Conservation (phyloP, 2,888 invertebrate genomes). For the Sphinx pinastri region DNA sequence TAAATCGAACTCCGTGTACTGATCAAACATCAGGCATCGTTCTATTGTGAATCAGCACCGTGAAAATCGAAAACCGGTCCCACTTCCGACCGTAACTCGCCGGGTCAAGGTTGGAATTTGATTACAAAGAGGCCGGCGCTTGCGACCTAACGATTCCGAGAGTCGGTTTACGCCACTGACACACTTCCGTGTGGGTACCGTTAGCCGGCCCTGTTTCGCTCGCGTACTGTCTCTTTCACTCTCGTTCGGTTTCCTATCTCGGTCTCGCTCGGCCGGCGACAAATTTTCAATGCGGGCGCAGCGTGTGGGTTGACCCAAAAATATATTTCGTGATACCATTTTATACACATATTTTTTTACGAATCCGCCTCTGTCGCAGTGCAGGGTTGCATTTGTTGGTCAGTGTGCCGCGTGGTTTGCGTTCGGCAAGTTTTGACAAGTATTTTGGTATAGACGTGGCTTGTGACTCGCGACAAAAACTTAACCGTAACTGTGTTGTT, state of each 20-base stretch:
- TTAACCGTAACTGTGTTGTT: slow-evolving; percentile 18
- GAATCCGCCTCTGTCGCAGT: slow-evolving; percentile 52
- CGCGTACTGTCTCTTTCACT: slow-evolving; percentile 75
- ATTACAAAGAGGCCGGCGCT: slow-evolving; percentile 48
- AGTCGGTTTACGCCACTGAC: slow-evolving; percentile 78
- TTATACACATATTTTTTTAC: slow-evolving; percentile 65
- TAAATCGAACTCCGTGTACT: slow-evolving; percentile 63
- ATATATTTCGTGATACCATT: slow-evolving; percentile 79
- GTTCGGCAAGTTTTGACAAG: slow-evolving; percentile 13
- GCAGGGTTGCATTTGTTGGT: slow-evolving; percentile 55
- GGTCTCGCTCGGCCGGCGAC: slow-evolving; percentile 75
- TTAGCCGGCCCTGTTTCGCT: slow-evolving; percentile 78
- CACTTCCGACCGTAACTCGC: slow-evolving; percentile 56
- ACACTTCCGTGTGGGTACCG: slow-evolving; percentile 82
- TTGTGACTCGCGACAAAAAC: slow-evolving; percentile 14
- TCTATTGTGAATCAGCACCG: slow-evolving; percentile 80
- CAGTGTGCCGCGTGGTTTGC: slow-evolving; percentile 58
- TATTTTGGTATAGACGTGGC: not conserved
- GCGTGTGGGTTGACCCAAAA: slow-evolving; percentile 80
- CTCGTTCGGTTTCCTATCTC: slow-evolving; percentile 62
- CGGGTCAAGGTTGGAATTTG: slow-evolving; percentile 74
- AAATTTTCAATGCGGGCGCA: slow-evolving; percentile 81
- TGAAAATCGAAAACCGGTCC: slow-evolving; percentile 80
- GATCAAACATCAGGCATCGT: slow-evolving; percentile 69
- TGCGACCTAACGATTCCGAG: slow-evolving; percentile 61